Percentiles rank a stretch among this genome's conserved stretches.
Evolutionary conservation across 1,140 invertebrate genomes (phyloP).

Genomic region (Orchestia grillus): DNA sequence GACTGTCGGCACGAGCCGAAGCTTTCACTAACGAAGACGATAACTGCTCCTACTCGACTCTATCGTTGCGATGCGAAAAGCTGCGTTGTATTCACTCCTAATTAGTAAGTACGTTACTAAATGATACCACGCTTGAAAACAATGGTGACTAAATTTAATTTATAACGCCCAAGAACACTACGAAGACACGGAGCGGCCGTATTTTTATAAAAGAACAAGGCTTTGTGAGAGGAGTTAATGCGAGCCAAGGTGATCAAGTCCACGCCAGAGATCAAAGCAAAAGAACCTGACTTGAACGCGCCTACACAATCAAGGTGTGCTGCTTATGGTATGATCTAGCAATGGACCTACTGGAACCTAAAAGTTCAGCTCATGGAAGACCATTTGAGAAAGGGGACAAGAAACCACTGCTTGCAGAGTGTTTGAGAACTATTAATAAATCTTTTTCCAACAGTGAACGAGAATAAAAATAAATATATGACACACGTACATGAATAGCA

Average conservation of each 20-base stretch:
- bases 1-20: neutral
- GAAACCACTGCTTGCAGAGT: neutral
- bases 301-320: neutral
- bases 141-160: neutral
- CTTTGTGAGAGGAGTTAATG: neutral
- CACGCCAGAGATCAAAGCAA: neutral
- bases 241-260: slow-evolving; percentile 5
- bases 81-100: neutral
- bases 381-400: neutral
- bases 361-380: neutral
- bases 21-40: slow-evolving; percentile 16
- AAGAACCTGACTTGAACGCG: slow-evolving; percentile 3
- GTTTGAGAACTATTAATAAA: neutral
- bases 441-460: neutral
- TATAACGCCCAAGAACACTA: neutral
- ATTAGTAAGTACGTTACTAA: neutral
- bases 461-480: neutral
- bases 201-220: neutral
- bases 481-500: neutral
- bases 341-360: neutral
- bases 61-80: neutral
- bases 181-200: neutral
- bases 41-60: neutral
- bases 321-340: neutral
- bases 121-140: neutral